A percentile compares a stretch with the other conserved stretches of the same genome.
Evolutionary conservation across 2,113 vertebrate genomes (phyloP).

Genomic region (Azemiops feae): DNA sequence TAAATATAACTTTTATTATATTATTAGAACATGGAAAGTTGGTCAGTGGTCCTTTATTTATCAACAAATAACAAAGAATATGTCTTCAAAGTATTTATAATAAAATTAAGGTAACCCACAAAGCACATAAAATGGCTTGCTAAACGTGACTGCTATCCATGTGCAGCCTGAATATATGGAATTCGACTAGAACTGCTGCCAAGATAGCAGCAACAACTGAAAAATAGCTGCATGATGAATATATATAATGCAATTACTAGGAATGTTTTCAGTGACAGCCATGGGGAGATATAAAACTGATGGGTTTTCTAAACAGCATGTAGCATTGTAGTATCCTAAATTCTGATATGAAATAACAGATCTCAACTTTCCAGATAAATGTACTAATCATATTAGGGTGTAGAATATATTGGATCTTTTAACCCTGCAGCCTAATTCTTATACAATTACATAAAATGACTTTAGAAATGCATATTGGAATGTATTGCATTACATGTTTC

Average conservation of each 20-base stretch:
- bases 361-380: background rate
- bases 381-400: background rate
- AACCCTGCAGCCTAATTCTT: background rate
- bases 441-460: background rate
- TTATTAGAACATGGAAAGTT: background rate
- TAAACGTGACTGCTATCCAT: background rate
- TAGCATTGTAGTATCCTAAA: background rate
- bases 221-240: background rate
- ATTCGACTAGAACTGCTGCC: background rate
- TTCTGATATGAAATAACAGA: background rate
- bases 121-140: background rate
- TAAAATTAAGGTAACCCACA: background rate
- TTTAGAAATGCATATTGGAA: background rate
- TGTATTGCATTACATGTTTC: background rate
- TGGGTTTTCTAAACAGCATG: background rate
- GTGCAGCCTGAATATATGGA: background rate
- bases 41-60: background rate
- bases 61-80: background rate
- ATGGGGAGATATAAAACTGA: background rate
- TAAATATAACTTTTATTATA: no score
- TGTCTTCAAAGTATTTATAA: background rate
- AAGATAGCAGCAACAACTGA: background rate
- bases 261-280: background rate
- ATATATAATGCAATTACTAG: background rate
- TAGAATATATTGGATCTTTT: background rate